Evolutionary conservation across 37 sponge, comb jelly and placozoan species (phyloP).

Genomic region (Chondrosia reniformis): DNA sequence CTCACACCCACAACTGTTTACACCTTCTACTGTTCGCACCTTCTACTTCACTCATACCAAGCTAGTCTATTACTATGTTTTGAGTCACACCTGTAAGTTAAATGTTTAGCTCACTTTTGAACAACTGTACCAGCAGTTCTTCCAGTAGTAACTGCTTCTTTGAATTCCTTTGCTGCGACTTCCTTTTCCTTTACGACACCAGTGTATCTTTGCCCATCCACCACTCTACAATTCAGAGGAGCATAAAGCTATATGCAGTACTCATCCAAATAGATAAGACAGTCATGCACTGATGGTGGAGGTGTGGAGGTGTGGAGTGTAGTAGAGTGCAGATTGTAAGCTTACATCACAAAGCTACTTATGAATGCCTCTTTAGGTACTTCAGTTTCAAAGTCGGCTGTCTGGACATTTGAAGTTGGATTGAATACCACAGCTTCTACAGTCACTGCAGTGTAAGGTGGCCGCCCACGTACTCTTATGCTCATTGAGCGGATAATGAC

Average conservation of each 20-base stretch:
- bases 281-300: no score
- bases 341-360: constrained; percentile 29
- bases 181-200: constrained; percentile 19
- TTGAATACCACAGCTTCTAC: constrained; percentile 24
- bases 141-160: background rate
- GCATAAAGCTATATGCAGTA: no score
- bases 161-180: constrained; percentile 7
- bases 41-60: background rate
- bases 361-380: constrained; percentile 26
- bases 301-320: no score
- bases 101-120: background rate
- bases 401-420: constrained; percentile 23
- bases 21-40: no score
- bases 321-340: no score
- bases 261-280: no score
- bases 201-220: constrained; percentile 3
- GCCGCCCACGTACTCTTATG: background rate
- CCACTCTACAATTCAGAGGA: constrained; percentile 7
- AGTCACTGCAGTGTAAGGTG: background rate
- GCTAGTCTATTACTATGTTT: background rate
- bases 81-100: no score
- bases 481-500: constrained; percentile 17
- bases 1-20: no score
- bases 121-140: constrained; percentile 21
- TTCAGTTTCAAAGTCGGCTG: constrained; percentile 11